Conservation (phyloP, 2,888 invertebrate species). For the Eupithecia subfuscata region DNA sequence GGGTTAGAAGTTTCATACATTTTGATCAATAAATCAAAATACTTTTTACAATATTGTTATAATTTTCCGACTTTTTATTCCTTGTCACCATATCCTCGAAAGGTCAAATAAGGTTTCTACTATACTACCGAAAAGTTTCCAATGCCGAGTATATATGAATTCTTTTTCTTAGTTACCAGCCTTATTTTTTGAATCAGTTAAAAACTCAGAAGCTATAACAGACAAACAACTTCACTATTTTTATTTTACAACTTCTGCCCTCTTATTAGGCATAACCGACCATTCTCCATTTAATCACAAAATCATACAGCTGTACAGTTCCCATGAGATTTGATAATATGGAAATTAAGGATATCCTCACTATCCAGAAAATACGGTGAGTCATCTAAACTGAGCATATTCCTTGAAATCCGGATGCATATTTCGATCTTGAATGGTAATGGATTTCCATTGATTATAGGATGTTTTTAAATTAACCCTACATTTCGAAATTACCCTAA, state of each 20-base stretch:
- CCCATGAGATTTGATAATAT: conserved; percentile 23
- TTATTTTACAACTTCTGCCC: neutral
- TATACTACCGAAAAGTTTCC: too few relatives aligned
- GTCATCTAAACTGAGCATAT: conserved; percentile 22
- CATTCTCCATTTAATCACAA: neutral
- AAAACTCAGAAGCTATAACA: neutral
- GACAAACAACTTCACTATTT: neutral
- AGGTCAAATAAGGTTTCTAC: too few relatives aligned
- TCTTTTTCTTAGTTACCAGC: too few relatives aligned
- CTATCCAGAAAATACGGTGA: conserved; percentile 22
- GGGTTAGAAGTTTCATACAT: neutral
- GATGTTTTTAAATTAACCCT: neutral
- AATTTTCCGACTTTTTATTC: too few relatives aligned
- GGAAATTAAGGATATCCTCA: conserved; percentile 21
- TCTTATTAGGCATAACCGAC: neutral
- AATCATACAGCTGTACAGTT: conserved; percentile 26
- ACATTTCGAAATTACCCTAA: too few relatives aligned
- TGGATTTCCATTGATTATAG: neutral
- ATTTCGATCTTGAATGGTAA: neutral
- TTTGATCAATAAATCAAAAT: too few relatives aligned
- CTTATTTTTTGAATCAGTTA: too few relatives aligned
- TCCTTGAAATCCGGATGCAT: conserved; percentile 17
- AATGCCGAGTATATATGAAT: too few relatives aligned
- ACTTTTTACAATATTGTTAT: too few relatives aligned
- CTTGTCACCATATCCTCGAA: too few relatives aligned